phyloP scores from a whole-genome alignment of 2,797 vertebrate genomes.

The Gallirallus australis region DNA sequence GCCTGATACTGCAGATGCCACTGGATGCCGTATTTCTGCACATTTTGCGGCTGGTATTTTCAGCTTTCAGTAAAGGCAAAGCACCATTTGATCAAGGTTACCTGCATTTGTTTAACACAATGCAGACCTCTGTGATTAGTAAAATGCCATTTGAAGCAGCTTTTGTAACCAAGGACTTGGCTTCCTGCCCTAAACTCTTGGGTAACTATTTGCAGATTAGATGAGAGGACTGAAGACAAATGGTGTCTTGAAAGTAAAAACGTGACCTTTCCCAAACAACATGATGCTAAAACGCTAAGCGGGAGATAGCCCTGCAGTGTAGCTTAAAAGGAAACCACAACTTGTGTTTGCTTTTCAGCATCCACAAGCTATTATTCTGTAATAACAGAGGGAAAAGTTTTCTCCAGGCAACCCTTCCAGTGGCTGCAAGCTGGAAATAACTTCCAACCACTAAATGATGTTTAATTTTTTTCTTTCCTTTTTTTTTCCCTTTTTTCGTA shows the following conservation, averaged over 20 bases:
- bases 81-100: background rate
- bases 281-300: conserved; percentile 69
- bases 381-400: conserved; percentile 79
- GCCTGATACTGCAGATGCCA: background rate
- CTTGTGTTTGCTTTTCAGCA: conserved; percentile 76
- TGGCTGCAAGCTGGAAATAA: conserved; percentile 79
- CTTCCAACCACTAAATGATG: conserved; percentile 76
- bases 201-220: conserved; percentile 72
- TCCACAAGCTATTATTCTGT: conserved; percentile 79
- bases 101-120: conserved; percentile 23
- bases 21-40: background rate
- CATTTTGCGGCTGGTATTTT: background rate
- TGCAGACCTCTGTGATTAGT: conserved; percentile 3
- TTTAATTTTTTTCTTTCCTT: conserved; percentile 59
- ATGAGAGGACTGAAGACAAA: conserved; percentile 67
- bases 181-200: conserved; percentile 29
- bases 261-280: conserved; percentile 72
- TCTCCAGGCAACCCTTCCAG: conserved; percentile 70
- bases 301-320: conserved; percentile 72
- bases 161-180: conserved; percentile 59
- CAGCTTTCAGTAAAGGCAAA: background rate
- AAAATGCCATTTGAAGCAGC: conserved; percentile 36
- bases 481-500: background rate
- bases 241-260: conserved; percentile 74
- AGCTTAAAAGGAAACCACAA: conserved; percentile 77